These are phyloP conservation scores for Drosophila eugracilis DNA, from an alignment of 1,140 invertebrate genomes.

Conservation along the genomic window DNA sequence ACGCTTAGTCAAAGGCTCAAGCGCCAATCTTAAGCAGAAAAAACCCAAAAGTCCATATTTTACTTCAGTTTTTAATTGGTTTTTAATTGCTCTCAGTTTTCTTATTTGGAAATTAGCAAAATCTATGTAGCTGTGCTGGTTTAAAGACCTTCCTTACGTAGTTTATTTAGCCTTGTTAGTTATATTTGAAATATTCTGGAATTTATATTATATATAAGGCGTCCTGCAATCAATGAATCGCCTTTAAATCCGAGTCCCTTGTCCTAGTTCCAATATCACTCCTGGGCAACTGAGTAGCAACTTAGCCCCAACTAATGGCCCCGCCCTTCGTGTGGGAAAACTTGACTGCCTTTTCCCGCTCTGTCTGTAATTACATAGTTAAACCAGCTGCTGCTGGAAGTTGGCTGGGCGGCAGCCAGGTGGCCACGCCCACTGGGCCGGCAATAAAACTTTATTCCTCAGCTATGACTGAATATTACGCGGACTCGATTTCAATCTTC, in stretches of 20 bases:
- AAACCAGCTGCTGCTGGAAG: slow-evolving; percentile 42
- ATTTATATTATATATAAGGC: too few species aligned
- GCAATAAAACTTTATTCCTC: slow-evolving; percentile 34
- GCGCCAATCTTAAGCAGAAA: not conserved
- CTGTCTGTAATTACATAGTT: slow-evolving; percentile 50
- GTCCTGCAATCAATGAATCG: too few species aligned
- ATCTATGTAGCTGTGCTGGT: not conserved
- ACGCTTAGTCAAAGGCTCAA: slow-evolving; percentile 9
- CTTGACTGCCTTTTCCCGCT: slow-evolving; percentile 19
- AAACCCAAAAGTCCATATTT: not conserved
- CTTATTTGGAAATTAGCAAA: not conserved
- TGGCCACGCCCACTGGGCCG: slow-evolving; percentile 10
- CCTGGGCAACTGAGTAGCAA: not conserved
- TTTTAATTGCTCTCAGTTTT: not conserved
- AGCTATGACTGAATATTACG: slow-evolving; percentile 24
- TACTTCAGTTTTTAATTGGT: not conserved
- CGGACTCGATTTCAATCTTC: slow-evolving; percentile 68
- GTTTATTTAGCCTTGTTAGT: too few species aligned
- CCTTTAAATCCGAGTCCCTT: not conserved
- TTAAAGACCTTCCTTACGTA: too few species aligned
- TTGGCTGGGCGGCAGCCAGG: slow-evolving; percentile 15
- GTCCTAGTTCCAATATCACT: not conserved
- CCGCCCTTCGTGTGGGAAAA: slow-evolving; percentile 26
- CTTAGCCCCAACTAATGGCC: slow-evolving; percentile 2
- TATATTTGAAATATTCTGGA: too few species aligned